Evolutionary conservation across 2,888 invertebrate species (phyloP), one percentile per base, ranked within the genome.

Genomic region (Drosophila greeni): DNA sequence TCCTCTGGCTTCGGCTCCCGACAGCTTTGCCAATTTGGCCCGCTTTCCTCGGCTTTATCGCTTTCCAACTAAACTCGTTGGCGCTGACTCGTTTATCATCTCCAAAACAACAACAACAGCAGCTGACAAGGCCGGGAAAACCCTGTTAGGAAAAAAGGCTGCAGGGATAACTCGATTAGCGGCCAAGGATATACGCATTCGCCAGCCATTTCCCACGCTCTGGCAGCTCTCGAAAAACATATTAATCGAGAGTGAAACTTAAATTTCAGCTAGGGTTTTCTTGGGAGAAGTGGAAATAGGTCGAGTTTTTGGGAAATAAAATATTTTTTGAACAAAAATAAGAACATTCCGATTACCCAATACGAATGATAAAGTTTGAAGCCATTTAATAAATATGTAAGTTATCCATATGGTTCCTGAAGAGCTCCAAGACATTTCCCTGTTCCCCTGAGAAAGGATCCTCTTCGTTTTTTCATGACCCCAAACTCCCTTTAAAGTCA

Each of bases 31-130:
- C 82, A 76, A 76, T 78, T 81, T 62, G 51, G 45, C 52, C 52
- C 6, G 52, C 59, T 66, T 55, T 54, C 11, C 52, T 16, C 42
- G 64, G 65, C 80, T 76, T 78, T 74, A 83, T 78, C 77, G 77
- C 77, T 70, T 74, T 68, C 66, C 62, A 80, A 83, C 81, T 81
- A 78, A 78, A 77, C 78, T 77, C 75, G 72, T 80, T 78, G 76
- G 60, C 72, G 69, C 67, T 70, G 77, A 76, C 69, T 72, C 76
- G 80, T 79, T 77, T 77, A 77, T 82, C 82, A 77, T 77, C 67
- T n/a, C 58, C 76, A 70, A 65, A 34, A 59, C 23, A 40, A 11
- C 42, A 9, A 8, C 14, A 20, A 68, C 75, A 56, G 36, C 14
- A 42, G 5, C n/a, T 23, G 40, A 29, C 29, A 36, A 36, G 11